Conservation (phyloP, 2,888 invertebrate genomes). For the Hesperia comma region DNA sequence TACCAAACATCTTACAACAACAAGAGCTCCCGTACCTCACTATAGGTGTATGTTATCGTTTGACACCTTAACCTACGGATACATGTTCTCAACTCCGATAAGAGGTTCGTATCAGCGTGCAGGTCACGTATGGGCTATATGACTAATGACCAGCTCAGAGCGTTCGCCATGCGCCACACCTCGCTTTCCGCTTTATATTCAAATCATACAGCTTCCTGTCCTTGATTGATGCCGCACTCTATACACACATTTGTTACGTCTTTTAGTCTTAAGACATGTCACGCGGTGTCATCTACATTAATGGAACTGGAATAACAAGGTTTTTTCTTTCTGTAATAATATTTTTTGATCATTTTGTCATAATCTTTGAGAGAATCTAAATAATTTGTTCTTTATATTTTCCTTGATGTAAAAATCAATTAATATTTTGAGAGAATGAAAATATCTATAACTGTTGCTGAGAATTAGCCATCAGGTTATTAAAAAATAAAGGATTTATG, state of each 20-base stretch:
- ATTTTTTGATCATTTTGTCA: too few relatives aligned
- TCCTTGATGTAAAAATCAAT: too few relatives aligned
- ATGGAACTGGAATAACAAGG: too few relatives aligned
- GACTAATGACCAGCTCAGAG: slow-evolving; percentile 80
- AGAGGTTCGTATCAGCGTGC: slow-evolving; percentile 56
- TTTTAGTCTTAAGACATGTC: slow-evolving; percentile 55
- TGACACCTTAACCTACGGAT: slow-evolving; percentile 26
- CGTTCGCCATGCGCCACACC: slow-evolving; percentile 51
- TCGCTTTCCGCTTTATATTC: slow-evolving; percentile 71
- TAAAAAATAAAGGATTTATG: too few relatives aligned
- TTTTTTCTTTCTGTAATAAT: neutral
- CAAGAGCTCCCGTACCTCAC: too few relatives aligned
- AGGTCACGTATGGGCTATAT: slow-evolving; percentile 75
- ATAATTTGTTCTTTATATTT: too few relatives aligned
- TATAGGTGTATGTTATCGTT: neutral
- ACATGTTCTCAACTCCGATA: slow-evolving; percentile 45
- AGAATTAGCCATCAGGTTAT: too few relatives aligned
- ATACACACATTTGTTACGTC: slow-evolving; percentile 71
- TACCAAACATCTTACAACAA: too few relatives aligned
- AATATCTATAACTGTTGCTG: too few relatives aligned
- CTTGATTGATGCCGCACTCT: slow-evolving; percentile 81
- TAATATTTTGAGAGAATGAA: too few relatives aligned
- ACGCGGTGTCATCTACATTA: slow-evolving; percentile 21
- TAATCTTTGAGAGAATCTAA: too few relatives aligned
- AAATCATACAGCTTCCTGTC: slow-evolving; percentile 79